Base-by-base conservation (phyloP, 2,113 vertebrate genomes). In the Pica pica region DNA sequence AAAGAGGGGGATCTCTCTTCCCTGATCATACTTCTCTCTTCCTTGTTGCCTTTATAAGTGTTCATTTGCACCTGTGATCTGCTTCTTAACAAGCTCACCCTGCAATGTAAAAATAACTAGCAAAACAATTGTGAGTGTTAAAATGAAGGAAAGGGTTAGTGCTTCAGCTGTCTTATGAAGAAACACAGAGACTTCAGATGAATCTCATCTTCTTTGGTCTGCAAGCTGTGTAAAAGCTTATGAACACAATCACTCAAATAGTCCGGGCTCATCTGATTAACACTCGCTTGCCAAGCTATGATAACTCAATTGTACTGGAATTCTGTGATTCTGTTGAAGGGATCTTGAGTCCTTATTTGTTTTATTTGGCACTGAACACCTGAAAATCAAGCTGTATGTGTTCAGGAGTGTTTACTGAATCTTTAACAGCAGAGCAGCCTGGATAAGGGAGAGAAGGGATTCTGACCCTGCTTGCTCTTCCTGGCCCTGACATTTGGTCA, bases 231-330 rank as follows among this genome's bases (percentile, higher is more conserved):
- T 65, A 55, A 73, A 63, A 83, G n/a, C 16, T 57, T 55, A 16
- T 27, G 55, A 83, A 50, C 18, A 3, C 6, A 20, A n/a, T 70
- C 60, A 10, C 49, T 80, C 16, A 27, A 31, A 27, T 28, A 50
- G 50, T 59, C 46, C 33, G 24, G 67, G 30, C 64, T 90, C 73
- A 39, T 61, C 50, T 55, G 55, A 63, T 67, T 83, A 21, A 35
- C 9, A 1, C 42, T 73, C 0, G 0, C 18, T 68, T 81, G 59
- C 78, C 63, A 57, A 49, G 31, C 49, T 83, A 0, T 15, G 70
- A 12, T 50, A 94, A 77, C 75, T 74, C 46, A 77, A 0, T 83
- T 70, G 63, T 55, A 79, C 55, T 2, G 2, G 41, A 92, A 50
- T 80, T 73, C 42, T 77, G 19, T 42, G 53, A 47, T 74, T 69